A percentile compares a stretch with the other conserved stretches of the same genome.
Evolutionary conservation across 1,140 invertebrate genomes (phyloP).

Genomic region (Phocides pigmalion): DNA sequence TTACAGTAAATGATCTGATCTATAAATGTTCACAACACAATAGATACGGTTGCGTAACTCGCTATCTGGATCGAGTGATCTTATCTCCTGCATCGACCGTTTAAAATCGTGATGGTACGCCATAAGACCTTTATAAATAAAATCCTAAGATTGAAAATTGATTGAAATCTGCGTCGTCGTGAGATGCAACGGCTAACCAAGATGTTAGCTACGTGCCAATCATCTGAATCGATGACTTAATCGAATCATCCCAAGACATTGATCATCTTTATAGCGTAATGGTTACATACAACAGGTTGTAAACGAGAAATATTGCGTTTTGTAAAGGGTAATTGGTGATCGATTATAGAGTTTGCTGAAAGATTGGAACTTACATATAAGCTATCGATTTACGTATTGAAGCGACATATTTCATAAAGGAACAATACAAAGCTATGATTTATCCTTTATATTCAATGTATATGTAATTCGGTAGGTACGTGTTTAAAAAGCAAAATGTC

Average conservation of each 20-base stretch:
- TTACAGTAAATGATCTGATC: conserved; percentile 33
- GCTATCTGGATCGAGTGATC: conserved; percentile 38
- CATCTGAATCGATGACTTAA: conserved; percentile 29
- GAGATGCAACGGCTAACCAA: conserved; percentile 7
- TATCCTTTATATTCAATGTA: no score
- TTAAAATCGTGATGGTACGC: conserved; percentile 5
- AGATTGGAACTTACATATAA: not conserved
- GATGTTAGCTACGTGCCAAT: conserved; percentile 27
- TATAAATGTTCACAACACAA: conserved; percentile 31
- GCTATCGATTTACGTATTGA: no score
- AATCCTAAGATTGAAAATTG: conserved; percentile 13
- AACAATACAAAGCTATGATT: no score
- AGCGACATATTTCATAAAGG: no score
- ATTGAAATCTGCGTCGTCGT: not conserved
- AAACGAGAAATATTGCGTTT: not conserved
- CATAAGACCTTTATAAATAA: not conserved
- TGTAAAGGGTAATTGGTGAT: not conserved
- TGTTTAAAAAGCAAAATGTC: not conserved
- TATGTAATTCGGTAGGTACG: no score
- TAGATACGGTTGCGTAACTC: conserved; percentile 35
- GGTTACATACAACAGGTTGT: conserved; percentile 3
- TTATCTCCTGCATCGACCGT: conserved; percentile 22
- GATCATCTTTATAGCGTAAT: conserved; percentile 13
- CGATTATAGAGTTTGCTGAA: not conserved
- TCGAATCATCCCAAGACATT: conserved; percentile 12